phyloP scores from a whole-genome alignment of 2,113 vertebrate species.

The Prinia subflava region DNA sequence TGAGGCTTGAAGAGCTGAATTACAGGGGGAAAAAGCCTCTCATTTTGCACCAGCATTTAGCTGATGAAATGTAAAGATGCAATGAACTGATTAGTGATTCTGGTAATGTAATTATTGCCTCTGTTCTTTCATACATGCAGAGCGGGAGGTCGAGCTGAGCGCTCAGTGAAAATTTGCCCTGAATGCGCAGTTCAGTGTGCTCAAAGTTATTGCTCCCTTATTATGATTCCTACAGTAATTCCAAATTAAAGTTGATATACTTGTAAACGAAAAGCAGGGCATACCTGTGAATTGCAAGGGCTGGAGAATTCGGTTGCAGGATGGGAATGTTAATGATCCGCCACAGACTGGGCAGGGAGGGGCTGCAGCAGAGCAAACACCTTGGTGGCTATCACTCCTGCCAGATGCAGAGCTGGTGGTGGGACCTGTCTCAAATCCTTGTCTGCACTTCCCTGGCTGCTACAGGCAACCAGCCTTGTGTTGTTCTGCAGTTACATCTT shows the following conservation, averaged over 20 bases:
- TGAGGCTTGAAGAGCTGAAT: constrained; percentile 20
- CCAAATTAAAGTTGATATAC: constrained; percentile 15
- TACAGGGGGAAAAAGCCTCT: background rate
- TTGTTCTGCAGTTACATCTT: background rate
- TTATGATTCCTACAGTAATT: constrained; percentile 45
- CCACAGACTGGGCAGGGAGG: accelerated
- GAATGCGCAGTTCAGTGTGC: background rate
- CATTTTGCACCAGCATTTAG: background rate
- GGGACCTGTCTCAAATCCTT: background rate
- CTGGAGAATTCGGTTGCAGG: background rate
- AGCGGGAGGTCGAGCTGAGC: constrained; percentile 24
- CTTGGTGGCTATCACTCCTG: background rate
- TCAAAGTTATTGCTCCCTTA: constrained; percentile 16
- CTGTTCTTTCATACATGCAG: constrained; percentile 34
- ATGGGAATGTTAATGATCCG: background rate
- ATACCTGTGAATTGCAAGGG: background rate
- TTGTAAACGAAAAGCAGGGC: constrained; percentile 34
- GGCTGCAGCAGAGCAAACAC: background rate
- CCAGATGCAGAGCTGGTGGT: background rate
- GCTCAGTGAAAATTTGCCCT: background rate
- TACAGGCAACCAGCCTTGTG: accelerated
- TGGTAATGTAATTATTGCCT: constrained; percentile 49
- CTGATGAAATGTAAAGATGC: constrained; percentile 47
- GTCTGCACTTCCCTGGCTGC: background rate
- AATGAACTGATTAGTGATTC: constrained; percentile 44